phyloP scores from a whole-genome alignment of 2,888 invertebrate species.

The Portevinia maculata region DNA sequence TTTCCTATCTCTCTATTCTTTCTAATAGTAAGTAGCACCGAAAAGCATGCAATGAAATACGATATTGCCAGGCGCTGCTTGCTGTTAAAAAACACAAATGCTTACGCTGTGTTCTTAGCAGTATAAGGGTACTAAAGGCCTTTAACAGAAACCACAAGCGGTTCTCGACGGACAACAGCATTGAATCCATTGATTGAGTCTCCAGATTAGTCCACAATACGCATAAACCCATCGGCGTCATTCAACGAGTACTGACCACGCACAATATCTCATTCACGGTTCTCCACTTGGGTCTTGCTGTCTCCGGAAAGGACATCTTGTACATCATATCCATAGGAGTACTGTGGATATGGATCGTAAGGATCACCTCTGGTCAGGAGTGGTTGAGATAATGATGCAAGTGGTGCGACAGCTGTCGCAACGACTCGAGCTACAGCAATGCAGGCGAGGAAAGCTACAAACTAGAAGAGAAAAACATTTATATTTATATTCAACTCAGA shows the following conservation, averaged over 20 bases:
- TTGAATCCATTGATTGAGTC: conserved; percentile 68
- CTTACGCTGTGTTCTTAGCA: too few relatives aligned
- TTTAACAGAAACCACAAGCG: conserved; percentile 38
- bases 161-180: conserved; percentile 64
- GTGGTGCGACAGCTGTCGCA: conserved; percentile 68
- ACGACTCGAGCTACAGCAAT: conserved; percentile 79
- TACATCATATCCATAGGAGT: conserved; percentile 60
- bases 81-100: too few relatives aligned
- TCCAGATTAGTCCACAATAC: conserved; percentile 65
- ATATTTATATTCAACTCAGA: conserved; percentile 26
- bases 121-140: conserved; percentile 34
- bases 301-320: conserved; percentile 64
- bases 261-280: conserved; percentile 60
- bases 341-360: conserved; percentile 58
- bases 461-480: conserved; percentile 71
- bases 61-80: too few relatives aligned
- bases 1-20: too few relatives aligned
- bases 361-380: conserved; percentile 59
- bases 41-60: too few relatives aligned
- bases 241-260: conserved; percentile 69
- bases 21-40: too few relatives aligned
- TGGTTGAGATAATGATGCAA: conserved; percentile 59
- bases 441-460: conserved; percentile 78
- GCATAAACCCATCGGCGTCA: conserved; percentile 66
- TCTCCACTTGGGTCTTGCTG: conserved; percentile 62